Conservation (phyloP, 2,113 vertebrate species). For the Arenaria interpres region DNA sequence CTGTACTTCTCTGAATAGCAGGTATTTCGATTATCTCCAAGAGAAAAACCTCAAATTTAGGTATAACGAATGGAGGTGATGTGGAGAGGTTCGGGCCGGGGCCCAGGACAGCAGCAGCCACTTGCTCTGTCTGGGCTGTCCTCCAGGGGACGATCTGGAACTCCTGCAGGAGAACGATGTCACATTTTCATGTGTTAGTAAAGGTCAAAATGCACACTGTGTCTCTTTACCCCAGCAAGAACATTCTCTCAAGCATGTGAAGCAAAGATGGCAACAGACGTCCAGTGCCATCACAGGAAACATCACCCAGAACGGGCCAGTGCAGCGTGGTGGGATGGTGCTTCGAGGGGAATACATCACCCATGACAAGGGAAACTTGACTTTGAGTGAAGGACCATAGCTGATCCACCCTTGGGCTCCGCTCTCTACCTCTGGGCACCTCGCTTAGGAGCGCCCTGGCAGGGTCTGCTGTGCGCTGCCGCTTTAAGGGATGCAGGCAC, state of each 20-base stretch:
- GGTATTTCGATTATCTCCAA: background rate
- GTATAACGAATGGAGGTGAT: fast-evolving
- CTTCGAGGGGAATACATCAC: background rate
- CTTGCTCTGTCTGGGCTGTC: fast-evolving
- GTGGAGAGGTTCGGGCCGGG: fast-evolving
- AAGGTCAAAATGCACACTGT: background rate
- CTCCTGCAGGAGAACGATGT: fast-evolving
- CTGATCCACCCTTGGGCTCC: background rate
- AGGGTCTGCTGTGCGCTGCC: background rate
- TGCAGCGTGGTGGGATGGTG: fast-evolving
- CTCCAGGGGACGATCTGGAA: background rate
- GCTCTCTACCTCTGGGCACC: background rate
- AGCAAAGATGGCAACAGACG: background rate
- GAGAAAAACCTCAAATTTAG: background rate
- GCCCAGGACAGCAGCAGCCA: background rate
- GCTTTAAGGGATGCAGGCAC: slow-evolving; percentile 33
- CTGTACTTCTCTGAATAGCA: background rate
- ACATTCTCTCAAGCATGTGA: fast-evolving
- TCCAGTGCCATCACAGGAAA: fast-evolving
- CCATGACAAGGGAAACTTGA: fast-evolving
- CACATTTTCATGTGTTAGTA: background rate
- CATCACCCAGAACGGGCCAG: background rate
- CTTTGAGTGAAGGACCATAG: background rate
- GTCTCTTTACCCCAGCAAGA: background rate
- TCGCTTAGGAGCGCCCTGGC: fast-evolving